A percentile compares a stretch with the other conserved stretches of the same genome.
Conservation (phyloP, 2,888 invertebrate genomes). For the Pinctada fucata region DNA sequence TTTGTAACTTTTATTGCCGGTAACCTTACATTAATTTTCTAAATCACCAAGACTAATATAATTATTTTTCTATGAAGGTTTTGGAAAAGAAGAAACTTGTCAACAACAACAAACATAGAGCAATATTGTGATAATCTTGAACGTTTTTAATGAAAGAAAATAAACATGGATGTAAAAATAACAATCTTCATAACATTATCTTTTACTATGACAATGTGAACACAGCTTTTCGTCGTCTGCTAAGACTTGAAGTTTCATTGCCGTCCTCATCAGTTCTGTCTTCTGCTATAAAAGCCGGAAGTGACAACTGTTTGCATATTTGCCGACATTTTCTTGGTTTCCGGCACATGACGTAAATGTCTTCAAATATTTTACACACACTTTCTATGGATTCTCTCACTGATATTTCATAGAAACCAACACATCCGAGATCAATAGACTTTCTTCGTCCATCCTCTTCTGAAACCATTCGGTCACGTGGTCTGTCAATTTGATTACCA, state of each 20-base stretch:
- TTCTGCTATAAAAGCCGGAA: slow-evolving; percentile 42
- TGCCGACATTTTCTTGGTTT: slow-evolving; percentile 44
- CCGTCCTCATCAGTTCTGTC: slow-evolving; percentile 20
- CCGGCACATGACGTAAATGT: slow-evolving; percentile 54
- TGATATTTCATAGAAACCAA: slow-evolving; percentile 87
- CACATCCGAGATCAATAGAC: slow-evolving; percentile 75
- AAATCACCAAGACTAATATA: too few species aligned
- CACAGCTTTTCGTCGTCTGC: slow-evolving; percentile 48
- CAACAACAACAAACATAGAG: too few species aligned
- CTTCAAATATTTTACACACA: slow-evolving; percentile 83
- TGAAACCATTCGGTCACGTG: slow-evolving; percentile 85
- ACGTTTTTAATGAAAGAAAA: too few species aligned
- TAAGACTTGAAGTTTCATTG: slow-evolving; percentile 25
- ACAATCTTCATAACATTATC: too few species aligned
- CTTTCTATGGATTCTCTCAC: slow-evolving; percentile 90
- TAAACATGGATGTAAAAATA: too few species aligned
- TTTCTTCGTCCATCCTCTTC: slow-evolving; percentile 56
- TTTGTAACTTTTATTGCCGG: too few species aligned
- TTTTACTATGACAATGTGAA: slow-evolving; percentile 33
- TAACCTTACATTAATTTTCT: too few species aligned
- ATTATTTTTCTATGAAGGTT: too few species aligned
- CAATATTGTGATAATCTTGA: too few species aligned
- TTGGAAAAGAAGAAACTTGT: too few species aligned
- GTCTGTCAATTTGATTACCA: slow-evolving; percentile 88
- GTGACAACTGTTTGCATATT: slow-evolving; percentile 44